These are phyloP conservation scores for Acronicta psi DNA, from an alignment of 2,888 invertebrate species.

Conservation along the genomic window DNA sequence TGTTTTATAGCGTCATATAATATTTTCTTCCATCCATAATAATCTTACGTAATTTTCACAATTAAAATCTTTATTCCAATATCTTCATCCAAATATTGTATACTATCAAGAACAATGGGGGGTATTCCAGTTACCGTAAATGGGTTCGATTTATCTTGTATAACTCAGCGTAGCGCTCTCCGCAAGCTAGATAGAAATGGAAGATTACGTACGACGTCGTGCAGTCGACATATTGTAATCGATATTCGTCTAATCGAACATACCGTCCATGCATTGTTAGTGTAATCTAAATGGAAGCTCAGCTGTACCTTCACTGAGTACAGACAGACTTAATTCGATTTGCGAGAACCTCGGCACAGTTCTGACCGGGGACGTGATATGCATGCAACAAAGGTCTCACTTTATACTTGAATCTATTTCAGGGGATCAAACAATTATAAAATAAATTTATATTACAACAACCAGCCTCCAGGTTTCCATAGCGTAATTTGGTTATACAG, in stretches of 20 bases:
- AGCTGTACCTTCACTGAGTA: conserved; percentile 61
- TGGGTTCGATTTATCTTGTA: conserved; percentile 39
- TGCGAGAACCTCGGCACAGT: conserved; percentile 64
- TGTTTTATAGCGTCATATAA: conserved; percentile 13
- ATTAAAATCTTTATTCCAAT: conserved; percentile 28
- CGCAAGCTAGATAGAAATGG: conserved; percentile 32
- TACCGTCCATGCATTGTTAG: conserved; percentile 53
- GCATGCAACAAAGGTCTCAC: conserved; percentile 49
- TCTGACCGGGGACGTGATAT: conserved; percentile 65
- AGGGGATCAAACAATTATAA: conserved; percentile 29
- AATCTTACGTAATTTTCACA: conserved; percentile 19
- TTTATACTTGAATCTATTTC: conserved; percentile 52
- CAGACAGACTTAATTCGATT: conserved; percentile 70
- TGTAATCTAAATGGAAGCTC: conserved; percentile 64
- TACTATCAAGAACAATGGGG: conserved; percentile 35
- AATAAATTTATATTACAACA: conserved; percentile 38
- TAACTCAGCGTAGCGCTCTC: conserved; percentile 20
- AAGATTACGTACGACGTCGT: conserved; percentile 28
- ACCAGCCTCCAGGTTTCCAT: conserved; percentile 13
- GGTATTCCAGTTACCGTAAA: conserved; percentile 19
- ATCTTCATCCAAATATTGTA: conserved; percentile 35
- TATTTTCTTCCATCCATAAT: conserved; percentile 13
- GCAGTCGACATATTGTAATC: conserved; percentile 51
- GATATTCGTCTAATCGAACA: conserved; percentile 56
- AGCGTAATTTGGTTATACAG: neutral